A percentile compares a stretch with the other conserved stretches of the same genome.
Conservation (phyloP, 2,888 invertebrate species). For the Epistrophe grossulariae region DNA sequence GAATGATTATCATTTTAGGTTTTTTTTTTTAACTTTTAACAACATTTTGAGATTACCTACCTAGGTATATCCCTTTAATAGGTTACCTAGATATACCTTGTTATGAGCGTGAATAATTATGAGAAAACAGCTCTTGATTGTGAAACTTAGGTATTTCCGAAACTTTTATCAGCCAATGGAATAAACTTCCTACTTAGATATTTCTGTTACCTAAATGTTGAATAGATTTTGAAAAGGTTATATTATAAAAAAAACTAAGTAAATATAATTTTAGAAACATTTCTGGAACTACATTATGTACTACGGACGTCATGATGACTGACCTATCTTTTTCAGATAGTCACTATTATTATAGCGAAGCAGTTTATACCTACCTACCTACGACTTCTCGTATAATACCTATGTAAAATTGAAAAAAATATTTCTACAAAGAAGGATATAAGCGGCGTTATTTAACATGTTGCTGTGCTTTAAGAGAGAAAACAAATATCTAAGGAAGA, state of each 20-base stretch:
- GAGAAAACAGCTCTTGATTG: background rate
- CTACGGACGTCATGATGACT: no score
- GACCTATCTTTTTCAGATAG: background rate
- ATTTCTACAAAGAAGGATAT: background rate
- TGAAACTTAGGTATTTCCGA: conserved; percentile 4
- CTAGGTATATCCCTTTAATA: background rate
- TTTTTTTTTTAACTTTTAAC: background rate
- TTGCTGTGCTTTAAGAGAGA: conserved; percentile 25
- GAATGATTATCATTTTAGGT: conserved; percentile 8
- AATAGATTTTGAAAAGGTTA: background rate
- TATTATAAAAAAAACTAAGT: no score
- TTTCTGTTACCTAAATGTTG: background rate
- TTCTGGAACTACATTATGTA: no score
- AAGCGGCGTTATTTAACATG: conserved; percentile 29
- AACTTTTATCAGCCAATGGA: background rate
- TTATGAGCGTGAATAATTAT: background rate
- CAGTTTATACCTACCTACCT: no score
- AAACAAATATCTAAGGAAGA: background rate
- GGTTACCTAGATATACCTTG: background rate
- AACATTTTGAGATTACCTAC: background rate
- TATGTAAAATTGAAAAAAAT: background rate
- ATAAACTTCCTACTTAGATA: background rate
- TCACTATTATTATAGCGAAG: background rate
- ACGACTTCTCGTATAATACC: background rate
- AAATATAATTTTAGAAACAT: no score